Conservation (phyloP, 2,113 vertebrate genomes). For the Phylloscopus trochilus region DNA sequence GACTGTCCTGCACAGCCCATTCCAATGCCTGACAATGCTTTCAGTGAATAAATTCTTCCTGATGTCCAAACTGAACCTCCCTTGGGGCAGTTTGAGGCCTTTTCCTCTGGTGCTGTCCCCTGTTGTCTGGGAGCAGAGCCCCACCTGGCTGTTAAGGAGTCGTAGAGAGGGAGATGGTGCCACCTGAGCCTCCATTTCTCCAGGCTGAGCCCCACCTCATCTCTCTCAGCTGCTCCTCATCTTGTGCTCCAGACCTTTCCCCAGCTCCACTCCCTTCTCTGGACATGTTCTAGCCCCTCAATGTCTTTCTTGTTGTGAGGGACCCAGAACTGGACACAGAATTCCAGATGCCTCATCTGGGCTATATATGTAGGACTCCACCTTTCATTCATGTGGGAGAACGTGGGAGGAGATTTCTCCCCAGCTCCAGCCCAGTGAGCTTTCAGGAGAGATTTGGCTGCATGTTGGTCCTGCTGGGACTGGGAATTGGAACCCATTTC, state of each 20-base stretch:
- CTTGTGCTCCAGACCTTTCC: background rate
- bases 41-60: background rate
- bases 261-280: background rate
- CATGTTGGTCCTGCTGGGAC: background rate
- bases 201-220: background rate
- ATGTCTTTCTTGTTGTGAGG: background rate
- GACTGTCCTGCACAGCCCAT: background rate
- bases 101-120: background rate
- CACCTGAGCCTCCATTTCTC: background rate
- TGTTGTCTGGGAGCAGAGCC: background rate
- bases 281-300: background rate
- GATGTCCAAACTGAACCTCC: background rate
- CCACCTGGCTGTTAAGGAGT: background rate
- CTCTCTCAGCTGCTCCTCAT: background rate
- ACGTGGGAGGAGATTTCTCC: background rate
- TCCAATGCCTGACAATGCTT: background rate
- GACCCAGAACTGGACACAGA: background rate
- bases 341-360: background rate
- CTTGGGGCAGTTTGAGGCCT: background rate
- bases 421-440: background rate
- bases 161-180: background rate
- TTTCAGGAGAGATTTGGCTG: background rate
- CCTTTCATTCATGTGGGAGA: background rate
- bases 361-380: background rate
- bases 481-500: conserved; percentile 17